Conservation (phyloP, 2,113 vertebrate species). For the Columba livia region DNA sequence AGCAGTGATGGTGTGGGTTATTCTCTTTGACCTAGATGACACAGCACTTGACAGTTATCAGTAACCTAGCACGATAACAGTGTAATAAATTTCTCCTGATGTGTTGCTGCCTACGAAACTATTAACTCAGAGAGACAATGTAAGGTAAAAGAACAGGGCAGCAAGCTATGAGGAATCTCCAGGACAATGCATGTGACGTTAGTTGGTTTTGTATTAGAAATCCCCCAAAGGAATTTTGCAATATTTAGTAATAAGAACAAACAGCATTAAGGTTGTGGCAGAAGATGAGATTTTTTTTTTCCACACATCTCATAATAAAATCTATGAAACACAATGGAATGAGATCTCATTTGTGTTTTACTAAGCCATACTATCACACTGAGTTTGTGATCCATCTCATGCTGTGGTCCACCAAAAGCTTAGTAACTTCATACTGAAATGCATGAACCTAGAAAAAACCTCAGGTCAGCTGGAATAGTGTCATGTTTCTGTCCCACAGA, state of each 20-base stretch:
- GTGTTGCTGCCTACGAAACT: not conserved
- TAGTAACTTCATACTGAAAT: not conserved
- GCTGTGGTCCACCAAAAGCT: not conserved
- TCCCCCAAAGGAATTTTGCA: not conserved
- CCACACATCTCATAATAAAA: not conserved
- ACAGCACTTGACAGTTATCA: not conserved
- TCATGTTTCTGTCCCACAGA: not conserved
- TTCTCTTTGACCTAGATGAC: not conserved
- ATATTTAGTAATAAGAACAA: not conserved
- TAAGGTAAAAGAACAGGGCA: not conserved
- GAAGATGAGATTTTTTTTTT: conserved; percentile 10
- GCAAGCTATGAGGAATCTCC: not conserved
- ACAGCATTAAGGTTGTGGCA: not conserved
- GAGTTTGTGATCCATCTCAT: not conserved
- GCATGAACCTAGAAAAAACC: not conserved
- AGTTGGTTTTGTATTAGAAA: not conserved
- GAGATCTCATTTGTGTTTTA: not conserved
- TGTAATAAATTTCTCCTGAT: not conserved
- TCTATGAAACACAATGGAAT: not conserved
- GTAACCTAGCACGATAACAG: not conserved
- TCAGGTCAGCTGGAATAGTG: not conserved
- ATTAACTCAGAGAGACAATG: not conserved
- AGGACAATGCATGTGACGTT: not conserved
- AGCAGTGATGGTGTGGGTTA: not conserved
- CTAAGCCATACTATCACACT: not conserved